Evolutionary conservation across 37 sponge, comb jelly and placozoan genomes (phyloP).

Genomic region (Geodia barretti): DNA sequence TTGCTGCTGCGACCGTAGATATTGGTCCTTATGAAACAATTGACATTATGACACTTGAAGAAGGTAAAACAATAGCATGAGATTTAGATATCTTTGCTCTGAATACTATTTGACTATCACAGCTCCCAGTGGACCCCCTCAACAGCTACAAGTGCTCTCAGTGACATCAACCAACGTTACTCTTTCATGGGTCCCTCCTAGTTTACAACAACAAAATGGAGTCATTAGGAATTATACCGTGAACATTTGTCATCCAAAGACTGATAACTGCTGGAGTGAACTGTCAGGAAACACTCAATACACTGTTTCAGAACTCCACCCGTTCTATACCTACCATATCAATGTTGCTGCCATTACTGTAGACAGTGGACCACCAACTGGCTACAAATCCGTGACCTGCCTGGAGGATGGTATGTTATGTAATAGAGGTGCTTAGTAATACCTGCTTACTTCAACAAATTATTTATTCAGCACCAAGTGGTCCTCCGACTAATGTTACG

Average conservation of each 20-base stretch:
- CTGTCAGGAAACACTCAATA: not conserved
- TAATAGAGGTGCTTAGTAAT: no score
- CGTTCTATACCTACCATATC: not conserved
- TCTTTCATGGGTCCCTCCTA: constrained; percentile 23
- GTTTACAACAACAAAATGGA: constrained; percentile 16
- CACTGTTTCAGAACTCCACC: not conserved
- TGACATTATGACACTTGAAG: not conserved
- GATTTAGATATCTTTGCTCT: no score
- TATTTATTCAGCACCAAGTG: no score
- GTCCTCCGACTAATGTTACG: not conserved
- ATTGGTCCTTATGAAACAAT: not conserved
- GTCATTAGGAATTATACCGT: constrained; percentile 1
- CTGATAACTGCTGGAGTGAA: not conserved
- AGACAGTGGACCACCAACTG: not conserved
- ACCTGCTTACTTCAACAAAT: no score
- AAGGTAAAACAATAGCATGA: not conserved
- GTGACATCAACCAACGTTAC: not conserved
- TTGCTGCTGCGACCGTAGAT: not conserved
- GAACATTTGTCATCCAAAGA: not conserved
- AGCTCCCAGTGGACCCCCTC: constrained; percentile 14
- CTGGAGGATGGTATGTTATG: not conserved
- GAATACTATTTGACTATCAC: no score
- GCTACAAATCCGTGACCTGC: not conserved
- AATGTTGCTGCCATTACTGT: not conserved
- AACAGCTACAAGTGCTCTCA: not conserved